phyloP scores from a whole-genome alignment of 92 coral and sea anemone genomes.

The Epizoanthus rinbou region DNA sequence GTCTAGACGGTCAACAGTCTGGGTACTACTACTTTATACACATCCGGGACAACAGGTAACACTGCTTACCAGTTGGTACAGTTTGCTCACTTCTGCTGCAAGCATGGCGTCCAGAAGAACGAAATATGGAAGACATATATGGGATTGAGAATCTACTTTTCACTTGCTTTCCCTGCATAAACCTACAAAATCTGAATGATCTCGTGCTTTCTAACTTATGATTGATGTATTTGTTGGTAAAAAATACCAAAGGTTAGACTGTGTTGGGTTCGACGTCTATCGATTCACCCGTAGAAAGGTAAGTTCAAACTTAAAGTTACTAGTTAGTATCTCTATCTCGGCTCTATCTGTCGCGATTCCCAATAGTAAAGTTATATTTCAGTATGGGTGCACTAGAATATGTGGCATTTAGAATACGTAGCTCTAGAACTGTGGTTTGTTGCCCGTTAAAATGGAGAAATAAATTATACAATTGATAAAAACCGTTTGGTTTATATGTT shows the following conservation, averaged over 20 bases:
- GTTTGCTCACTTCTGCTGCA: not conserved
- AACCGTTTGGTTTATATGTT: too few relatives aligned
- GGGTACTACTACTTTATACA: not conserved
- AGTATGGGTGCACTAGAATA: too few relatives aligned
- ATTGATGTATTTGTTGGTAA: not conserved
- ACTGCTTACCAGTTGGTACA: conserved; percentile 27
- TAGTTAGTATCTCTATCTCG: too few relatives aligned
- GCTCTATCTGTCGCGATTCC: too few relatives aligned
- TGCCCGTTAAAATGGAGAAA: too few relatives aligned
- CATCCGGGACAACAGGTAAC: conserved; percentile 38
- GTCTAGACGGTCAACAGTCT: not conserved
- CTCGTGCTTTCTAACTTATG: not conserved
- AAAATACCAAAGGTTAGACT: not conserved
- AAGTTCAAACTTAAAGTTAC: too few relatives aligned
- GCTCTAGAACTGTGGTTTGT: too few relatives aligned
- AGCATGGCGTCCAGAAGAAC: conserved; percentile 28
- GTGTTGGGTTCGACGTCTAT: not conserved
- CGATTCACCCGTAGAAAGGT: too few relatives aligned
- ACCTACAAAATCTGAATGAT: not conserved
- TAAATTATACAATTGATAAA: too few relatives aligned
- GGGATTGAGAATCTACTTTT: not conserved
- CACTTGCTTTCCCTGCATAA: not conserved
- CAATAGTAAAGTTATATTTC: too few relatives aligned
- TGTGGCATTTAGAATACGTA: too few relatives aligned
- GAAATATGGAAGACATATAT: not conserved